Evolutionary conservation across 2,113 vertebrate genomes (phyloP).

Genomic region (Daubentonia madagascariensis): DNA sequence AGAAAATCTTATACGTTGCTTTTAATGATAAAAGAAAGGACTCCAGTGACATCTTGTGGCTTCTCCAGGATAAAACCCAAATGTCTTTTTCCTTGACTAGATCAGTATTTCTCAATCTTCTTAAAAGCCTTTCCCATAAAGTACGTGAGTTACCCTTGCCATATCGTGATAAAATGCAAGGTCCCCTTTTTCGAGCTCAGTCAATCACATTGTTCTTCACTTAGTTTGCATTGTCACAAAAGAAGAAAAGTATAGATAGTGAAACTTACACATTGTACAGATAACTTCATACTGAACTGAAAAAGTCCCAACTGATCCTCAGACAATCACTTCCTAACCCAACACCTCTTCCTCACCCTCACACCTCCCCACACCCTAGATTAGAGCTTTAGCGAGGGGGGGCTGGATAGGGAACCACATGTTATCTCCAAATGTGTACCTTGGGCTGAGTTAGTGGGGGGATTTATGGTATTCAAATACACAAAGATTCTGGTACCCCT

Average conservation of each 20-base stretch:
- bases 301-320: background rate
- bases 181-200: background rate
- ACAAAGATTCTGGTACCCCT: background rate
- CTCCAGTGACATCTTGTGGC: constrained; percentile 64
- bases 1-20: background rate
- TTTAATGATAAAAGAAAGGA: background rate
- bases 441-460: background rate
- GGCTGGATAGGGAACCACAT: background rate
- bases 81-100: background rate
- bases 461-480: background rate
- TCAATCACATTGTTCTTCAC: background rate
- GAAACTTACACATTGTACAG: background rate
- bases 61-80: background rate
- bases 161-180: background rate
- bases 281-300: background rate
- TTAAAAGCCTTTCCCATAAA: background rate
- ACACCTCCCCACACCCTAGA: fast-evolving
- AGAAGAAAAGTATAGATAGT: background rate
- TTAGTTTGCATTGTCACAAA: background rate
- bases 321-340: background rate
- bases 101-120: background rate
- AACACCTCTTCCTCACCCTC: background rate
- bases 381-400: background rate
- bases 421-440: background rate
- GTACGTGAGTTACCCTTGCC: background rate